Conservation (phyloP, 1,140 invertebrate species). For the Caenorhabditis latens region DNA sequence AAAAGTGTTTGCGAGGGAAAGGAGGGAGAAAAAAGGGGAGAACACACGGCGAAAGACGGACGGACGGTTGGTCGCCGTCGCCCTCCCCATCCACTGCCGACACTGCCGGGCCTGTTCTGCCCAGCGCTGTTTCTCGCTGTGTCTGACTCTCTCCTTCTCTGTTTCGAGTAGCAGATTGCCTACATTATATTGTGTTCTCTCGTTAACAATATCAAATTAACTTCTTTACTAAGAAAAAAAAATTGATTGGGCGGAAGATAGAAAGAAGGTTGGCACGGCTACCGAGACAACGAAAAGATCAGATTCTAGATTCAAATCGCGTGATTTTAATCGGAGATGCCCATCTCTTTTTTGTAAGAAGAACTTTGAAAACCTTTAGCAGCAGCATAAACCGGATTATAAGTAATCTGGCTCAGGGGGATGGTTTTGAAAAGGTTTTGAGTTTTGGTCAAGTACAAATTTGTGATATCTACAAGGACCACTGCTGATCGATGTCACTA, state of each 20-base stretch:
- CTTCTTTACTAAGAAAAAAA: neutral
- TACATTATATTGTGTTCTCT: neutral
- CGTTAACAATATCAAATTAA: conserved; percentile 28
- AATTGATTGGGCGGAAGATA: too few species aligned
- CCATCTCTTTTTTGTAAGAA: too few species aligned
- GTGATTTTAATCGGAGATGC: too few species aligned
- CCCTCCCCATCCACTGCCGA: neutral
- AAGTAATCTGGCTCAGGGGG: too few species aligned
- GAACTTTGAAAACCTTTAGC: too few species aligned
- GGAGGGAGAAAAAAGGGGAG: neutral
- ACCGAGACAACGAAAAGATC: neutral
- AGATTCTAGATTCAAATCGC: too few species aligned
- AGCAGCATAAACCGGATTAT: too few species aligned
- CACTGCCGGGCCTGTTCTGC: conserved; percentile 36
- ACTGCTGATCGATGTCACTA: too few species aligned
- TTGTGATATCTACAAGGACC: too few species aligned
- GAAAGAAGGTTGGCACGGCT: neutral
- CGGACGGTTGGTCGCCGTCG: conserved; percentile 1
- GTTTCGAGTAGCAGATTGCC: conserved; percentile 32
- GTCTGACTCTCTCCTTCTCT: neutral
- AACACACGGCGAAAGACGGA: conserved; percentile 32
- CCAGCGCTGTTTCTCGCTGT: neutral
- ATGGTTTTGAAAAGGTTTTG: too few species aligned
- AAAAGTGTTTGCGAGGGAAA: conserved; percentile 8
- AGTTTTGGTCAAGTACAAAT: too few species aligned